These are phyloP conservation scores for Heliconius congener DNA, from an alignment of 1,140 invertebrate species.

Conservation along the genomic window DNA sequence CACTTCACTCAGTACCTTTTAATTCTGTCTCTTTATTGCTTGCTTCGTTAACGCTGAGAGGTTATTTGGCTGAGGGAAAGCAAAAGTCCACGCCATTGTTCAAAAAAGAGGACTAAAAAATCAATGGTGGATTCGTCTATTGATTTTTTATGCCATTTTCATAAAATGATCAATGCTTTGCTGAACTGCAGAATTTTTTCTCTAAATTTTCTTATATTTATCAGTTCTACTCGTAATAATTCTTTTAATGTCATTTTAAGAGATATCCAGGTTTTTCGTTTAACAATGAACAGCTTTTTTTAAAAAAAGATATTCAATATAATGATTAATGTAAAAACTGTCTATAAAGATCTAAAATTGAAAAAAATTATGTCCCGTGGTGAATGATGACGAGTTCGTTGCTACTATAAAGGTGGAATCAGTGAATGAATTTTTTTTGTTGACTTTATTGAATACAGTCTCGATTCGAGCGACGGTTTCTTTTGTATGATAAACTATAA, in stretches of 20 bases:
- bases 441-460: slow-evolving; percentile 23
- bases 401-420: slow-evolving; percentile 29
- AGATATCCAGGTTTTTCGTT: slow-evolving; percentile 16
- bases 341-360: slow-evolving; percentile 20
- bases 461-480: slow-evolving; percentile 17
- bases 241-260: slow-evolving; percentile 20
- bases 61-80: slow-evolving; percentile 63
- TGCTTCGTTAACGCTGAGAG: slow-evolving; percentile 72
- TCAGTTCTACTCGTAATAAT: slow-evolving; percentile 7
- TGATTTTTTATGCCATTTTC: background rate
- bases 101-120: slow-evolving; percentile 25
- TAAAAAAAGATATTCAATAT: background rate
- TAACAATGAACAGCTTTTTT: background rate
- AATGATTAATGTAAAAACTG: slow-evolving; percentile 28
- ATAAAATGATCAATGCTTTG: slow-evolving; percentile 13
- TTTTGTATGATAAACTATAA: slow-evolving; percentile 23
- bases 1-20: slow-evolving; percentile 66
- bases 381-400: slow-evolving; percentile 27
- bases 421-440: slow-evolving; percentile 29
- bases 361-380: slow-evolving; percentile 26
- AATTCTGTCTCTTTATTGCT: slow-evolving; percentile 69
- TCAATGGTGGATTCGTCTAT: slow-evolving; percentile 8
- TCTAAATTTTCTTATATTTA: background rate
- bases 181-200: background rate
- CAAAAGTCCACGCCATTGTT: slow-evolving; percentile 37